Evolutionary conservation across 2,113 vertebrate species (phyloP).

Genomic region (Saiga tatarica): DNA sequence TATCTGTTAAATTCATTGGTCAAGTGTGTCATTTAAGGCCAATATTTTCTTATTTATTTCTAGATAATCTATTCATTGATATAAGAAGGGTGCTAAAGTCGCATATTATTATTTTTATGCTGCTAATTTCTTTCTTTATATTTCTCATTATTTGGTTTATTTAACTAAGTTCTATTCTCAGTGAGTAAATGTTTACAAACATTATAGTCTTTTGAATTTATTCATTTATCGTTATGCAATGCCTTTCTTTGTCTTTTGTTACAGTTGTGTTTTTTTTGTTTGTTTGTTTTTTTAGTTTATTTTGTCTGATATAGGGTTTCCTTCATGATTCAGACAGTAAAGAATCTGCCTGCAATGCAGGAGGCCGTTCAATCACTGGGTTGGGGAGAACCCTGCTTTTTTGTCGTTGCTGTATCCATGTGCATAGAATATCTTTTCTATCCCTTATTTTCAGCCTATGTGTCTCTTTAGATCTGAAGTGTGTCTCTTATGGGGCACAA

Average conservation of each 20-base stretch:
- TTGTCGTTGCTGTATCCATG: background rate
- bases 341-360: background rate
- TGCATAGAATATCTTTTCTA: background rate
- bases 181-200: background rate
- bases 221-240: background rate
- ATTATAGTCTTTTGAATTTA: background rate
- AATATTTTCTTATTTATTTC: background rate
- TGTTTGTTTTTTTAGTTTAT: background rate
- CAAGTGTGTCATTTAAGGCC: background rate
- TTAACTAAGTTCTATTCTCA: background rate
- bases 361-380: background rate
- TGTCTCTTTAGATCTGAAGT: background rate
- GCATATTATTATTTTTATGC: background rate
- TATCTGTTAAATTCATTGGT: background rate
- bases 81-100: background rate
- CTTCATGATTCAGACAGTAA: background rate
- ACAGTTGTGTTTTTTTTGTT: background rate
- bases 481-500: background rate
- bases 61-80: background rate
- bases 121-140: background rate
- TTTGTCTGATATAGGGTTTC: background rate
- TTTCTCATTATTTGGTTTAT: background rate
- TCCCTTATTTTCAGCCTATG: background rate
- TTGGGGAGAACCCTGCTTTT: background rate
- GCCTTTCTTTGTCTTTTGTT: background rate